These are phyloP conservation scores for Nematostella vectensis DNA, from an alignment of 92 coral and sea anemone genomes.

Conservation along the genomic window DNA sequence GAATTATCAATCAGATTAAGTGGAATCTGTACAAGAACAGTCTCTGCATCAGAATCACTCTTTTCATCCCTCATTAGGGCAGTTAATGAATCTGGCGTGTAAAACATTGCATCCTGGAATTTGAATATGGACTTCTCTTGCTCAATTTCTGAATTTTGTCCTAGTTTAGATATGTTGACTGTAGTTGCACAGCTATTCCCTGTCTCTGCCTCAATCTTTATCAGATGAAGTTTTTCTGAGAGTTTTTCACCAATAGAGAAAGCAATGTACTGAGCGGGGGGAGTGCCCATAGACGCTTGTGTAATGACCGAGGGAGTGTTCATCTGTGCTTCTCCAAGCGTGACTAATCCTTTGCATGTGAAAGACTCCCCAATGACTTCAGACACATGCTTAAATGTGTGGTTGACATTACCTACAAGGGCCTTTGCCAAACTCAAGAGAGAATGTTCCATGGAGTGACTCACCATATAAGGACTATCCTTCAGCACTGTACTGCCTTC, in stretches of 20 bases:
- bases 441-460: slow-evolving; percentile 46
- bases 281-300: slow-evolving; percentile 36
- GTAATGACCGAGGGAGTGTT: slow-evolving; percentile 17
- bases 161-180: background rate
- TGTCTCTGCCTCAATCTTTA: slow-evolving; percentile 15
- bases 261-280: slow-evolving; percentile 39
- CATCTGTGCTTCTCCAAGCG: slow-evolving; percentile 27
- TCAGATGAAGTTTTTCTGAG: slow-evolving; percentile 26
- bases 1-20: slow-evolving; percentile 26
- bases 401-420: slow-evolving; percentile 44
- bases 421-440: slow-evolving; percentile 49
- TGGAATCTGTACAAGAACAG: slow-evolving; percentile 61
- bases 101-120: slow-evolving; percentile 45
- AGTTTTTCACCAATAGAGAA: slow-evolving; percentile 24
- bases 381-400: slow-evolving; percentile 49
- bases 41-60: slow-evolving; percentile 10
- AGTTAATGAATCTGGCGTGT: slow-evolving; percentile 50
- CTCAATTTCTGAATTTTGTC: slow-evolving; percentile 1
- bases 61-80: slow-evolving; percentile 48
- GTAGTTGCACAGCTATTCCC: slow-evolving; percentile 13
- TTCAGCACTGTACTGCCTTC: slow-evolving; percentile 43
- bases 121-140: slow-evolving; percentile 2
- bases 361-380: slow-evolving; percentile 63
- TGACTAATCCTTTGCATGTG: slow-evolving; percentile 39
- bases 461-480: slow-evolving; percentile 58